Conservation (phyloP, 2,888 invertebrate genomes). For the Lochmaea capreae region DNA sequence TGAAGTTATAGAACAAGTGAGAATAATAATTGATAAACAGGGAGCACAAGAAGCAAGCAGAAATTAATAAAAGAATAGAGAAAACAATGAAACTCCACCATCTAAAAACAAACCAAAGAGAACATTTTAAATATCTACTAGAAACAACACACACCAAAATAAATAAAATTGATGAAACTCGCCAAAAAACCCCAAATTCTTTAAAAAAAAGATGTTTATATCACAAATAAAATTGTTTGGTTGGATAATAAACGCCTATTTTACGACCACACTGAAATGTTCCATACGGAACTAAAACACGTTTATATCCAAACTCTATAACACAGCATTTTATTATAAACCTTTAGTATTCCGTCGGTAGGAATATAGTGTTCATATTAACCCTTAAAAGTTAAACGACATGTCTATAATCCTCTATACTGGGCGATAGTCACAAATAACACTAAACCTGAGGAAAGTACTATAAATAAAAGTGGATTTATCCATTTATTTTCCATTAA, state of each 20-base stretch:
- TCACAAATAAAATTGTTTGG: neutral
- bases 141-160: no score
- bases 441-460: conserved; percentile 8
- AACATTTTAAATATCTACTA: no score
- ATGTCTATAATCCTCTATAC: conserved; percentile 25
- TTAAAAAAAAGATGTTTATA: no score
- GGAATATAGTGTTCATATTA: conserved; percentile 20
- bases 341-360: conserved; percentile 12
- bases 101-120: no score
- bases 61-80: no score
- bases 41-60: no score
- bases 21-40: no score
- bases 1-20: no score
- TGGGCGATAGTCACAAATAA: conserved; percentile 21
- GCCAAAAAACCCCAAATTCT: no score
- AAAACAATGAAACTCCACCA: no score
- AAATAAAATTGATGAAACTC: no score
- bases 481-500: neutral
- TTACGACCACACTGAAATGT: neutral
- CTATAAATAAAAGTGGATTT: neutral
- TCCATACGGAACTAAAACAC: neutral
- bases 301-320: conserved; percentile 13
- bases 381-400: conserved; percentile 17
- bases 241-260: neutral
- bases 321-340: conserved; percentile 11